Conservation (phyloP, 2,113 vertebrate species). For the Monopterus albus region DNA sequence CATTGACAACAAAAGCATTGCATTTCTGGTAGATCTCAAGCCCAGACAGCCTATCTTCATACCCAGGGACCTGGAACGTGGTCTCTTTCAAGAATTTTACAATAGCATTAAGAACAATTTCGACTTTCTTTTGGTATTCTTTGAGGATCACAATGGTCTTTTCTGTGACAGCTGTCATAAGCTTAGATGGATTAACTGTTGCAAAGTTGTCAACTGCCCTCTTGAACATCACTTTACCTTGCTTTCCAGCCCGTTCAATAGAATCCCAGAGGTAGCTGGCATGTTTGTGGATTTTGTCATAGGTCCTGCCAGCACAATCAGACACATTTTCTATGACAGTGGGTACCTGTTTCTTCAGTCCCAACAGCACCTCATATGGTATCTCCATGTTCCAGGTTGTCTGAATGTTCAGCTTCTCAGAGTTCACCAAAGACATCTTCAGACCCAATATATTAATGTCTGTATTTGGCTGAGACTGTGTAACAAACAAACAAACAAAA, state of each 20-base stretch:
- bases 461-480: slow-evolving; percentile 84
- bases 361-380: slow-evolving; percentile 78
- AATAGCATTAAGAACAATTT: slow-evolving; percentile 79
- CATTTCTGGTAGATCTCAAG: slow-evolving; percentile 82
- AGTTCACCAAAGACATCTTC: slow-evolving; percentile 79
- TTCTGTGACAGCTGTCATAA: slow-evolving; percentile 73
- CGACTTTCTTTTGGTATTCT: slow-evolving; percentile 76
- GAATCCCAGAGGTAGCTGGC: slow-evolving; percentile 62
- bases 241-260: slow-evolving; percentile 72
- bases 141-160: slow-evolving; percentile 68
- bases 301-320: slow-evolving; percentile 61
- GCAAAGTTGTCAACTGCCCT: slow-evolving; percentile 72
- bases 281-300: slow-evolving; percentile 52
- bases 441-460: slow-evolving; percentile 83
- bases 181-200: slow-evolving; percentile 61
- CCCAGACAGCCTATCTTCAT: slow-evolving; percentile 76
- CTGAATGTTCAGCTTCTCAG: slow-evolving; percentile 81
- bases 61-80: slow-evolving; percentile 85
- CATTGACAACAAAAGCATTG: slow-evolving; percentile 61
- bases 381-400: slow-evolving; percentile 87
- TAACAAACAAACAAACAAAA: slow-evolving; percentile 26
- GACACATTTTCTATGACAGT: slow-evolving; percentile 74
- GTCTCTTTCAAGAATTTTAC: slow-evolving; percentile 84
- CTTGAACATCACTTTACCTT: slow-evolving; percentile 76
- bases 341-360: slow-evolving; percentile 82